Percentiles rank a stretch among this genome's conserved stretches.
phyloP scores from a whole-genome alignment of 2,888 invertebrate species.

The Morpho achilles region DNA sequence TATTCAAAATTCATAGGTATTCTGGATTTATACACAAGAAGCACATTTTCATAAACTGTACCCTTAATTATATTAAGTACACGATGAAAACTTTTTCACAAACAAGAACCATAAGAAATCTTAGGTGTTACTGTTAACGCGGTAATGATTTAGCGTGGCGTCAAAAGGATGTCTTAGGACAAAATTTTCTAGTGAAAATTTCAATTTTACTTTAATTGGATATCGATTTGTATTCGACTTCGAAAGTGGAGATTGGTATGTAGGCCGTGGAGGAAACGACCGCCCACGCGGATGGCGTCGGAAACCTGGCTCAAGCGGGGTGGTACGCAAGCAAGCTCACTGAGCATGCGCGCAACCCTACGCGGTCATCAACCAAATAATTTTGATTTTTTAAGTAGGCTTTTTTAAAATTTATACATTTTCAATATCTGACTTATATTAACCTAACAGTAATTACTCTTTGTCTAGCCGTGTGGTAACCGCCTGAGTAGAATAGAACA shows the following conservation, averaged over 20 bases:
- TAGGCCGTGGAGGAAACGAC: conserved; percentile 45
- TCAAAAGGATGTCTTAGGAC: conserved; percentile 13
- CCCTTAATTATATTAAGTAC: conserved; percentile 29
- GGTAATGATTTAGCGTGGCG: conserved; percentile 18
- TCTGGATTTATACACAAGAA: conserved; percentile 19
- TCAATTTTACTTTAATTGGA: conserved; percentile 38
- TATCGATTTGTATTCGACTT: conserved; percentile 61
- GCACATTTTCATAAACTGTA: conserved; percentile 32
- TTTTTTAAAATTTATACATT: background rate
- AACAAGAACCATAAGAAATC: conserved; percentile 40
- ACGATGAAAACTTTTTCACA: conserved; percentile 45
- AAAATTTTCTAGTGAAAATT: conserved; percentile 17
- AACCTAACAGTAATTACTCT: too few species aligned
- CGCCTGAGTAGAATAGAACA: too few species aligned
- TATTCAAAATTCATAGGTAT: conserved; percentile 16
- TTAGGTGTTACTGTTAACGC: conserved; percentile 32
- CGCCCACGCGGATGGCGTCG: conserved; percentile 55
- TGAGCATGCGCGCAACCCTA: conserved; percentile 63
- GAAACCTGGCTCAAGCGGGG: conserved; percentile 50
- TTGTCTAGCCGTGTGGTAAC: too few species aligned
- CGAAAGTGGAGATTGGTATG: conserved; percentile 28
- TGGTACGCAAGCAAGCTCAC: conserved; percentile 51
- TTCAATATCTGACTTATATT: background rate
- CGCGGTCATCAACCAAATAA: conserved; percentile 38
- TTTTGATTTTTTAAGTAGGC: conserved; percentile 1